phyloP scores from a whole-genome alignment of 2,113 vertebrate species.

The Arothron firmamentum region DNA sequence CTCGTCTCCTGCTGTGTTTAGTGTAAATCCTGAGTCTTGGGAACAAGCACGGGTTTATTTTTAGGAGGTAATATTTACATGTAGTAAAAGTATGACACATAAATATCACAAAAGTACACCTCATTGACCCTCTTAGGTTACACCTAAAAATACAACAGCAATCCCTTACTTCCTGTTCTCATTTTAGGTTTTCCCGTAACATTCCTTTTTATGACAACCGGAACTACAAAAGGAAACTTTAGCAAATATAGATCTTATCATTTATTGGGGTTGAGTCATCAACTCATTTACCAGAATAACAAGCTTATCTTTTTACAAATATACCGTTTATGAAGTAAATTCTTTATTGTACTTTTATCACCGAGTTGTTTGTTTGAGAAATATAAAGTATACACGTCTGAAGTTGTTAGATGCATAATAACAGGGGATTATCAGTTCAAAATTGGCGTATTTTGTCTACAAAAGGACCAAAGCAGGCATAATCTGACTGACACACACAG shows the following conservation, averaged over 20 bases:
- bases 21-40: too few relatives aligned
- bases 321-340: too few relatives aligned
- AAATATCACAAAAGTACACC: neutral
- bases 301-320: too few relatives aligned
- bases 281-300: too few relatives aligned
- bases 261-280: too few relatives aligned
- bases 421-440: too few relatives aligned
- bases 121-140: neutral
- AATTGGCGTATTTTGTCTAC: neutral
- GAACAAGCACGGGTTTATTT: conserved; percentile 4
- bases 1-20: too few relatives aligned
- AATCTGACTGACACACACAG: neutral
- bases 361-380: too few relatives aligned
- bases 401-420: too few relatives aligned
- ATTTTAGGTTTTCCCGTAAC: conserved; percentile 9
- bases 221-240: conserved; percentile 10
- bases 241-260: neutral
- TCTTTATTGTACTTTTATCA: too few relatives aligned
- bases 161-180: conserved; percentile 38
- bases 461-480: neutral
- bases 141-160: conserved; percentile 8
- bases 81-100: neutral
- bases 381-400: too few relatives aligned
- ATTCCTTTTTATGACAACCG: neutral
- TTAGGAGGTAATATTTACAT: neutral